A percentile compares a stretch with the other conserved stretches of the same genome.
phyloP scores from a whole-genome alignment of 1,140 invertebrate species.

The Pararge aegeria region DNA sequence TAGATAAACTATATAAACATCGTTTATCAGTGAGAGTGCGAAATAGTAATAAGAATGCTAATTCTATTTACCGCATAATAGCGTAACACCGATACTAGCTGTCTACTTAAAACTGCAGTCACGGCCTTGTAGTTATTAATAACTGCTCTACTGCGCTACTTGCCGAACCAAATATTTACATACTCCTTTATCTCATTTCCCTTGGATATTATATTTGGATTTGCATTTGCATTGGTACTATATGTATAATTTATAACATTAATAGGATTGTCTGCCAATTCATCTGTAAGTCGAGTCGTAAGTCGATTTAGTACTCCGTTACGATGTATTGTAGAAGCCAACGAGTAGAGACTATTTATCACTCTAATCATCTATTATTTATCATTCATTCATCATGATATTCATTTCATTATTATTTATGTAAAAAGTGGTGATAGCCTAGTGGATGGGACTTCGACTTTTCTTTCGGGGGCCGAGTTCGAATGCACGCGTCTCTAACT shows the following conservation, averaged over 20 bases:
- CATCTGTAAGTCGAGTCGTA: neutral
- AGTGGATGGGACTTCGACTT: too few relatives aligned
- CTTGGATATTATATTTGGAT: constrained; percentile 1
- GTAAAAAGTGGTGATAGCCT: too few relatives aligned
- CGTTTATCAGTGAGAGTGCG: too few relatives aligned
- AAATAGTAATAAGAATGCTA: neutral
- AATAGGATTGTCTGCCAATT: neutral
- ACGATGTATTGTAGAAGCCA: neutral
- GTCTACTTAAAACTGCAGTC: neutral
- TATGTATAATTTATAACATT: neutral
- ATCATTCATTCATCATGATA: too few relatives aligned
- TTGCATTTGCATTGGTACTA: neutral
- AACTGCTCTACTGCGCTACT: constrained; percentile 12
- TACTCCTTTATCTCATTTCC: constrained; percentile 7
- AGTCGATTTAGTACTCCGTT: neutral
- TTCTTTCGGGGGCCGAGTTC: too few relatives aligned
- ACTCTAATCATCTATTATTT: too few relatives aligned
- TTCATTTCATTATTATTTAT: too few relatives aligned
- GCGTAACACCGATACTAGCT: neutral
- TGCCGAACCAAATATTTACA: constrained; percentile 7
- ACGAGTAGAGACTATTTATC: neutral
- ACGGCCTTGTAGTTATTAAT: constrained; percentile 15
- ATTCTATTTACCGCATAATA: neutral
- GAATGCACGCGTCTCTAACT: too few relatives aligned
- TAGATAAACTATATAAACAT: too few relatives aligned